Percentiles rank a stretch among this genome's conserved stretches.
phyloP scores from a whole-genome alignment of 1,140 invertebrate genomes.

The Ctenoplectra terminalis region DNA sequence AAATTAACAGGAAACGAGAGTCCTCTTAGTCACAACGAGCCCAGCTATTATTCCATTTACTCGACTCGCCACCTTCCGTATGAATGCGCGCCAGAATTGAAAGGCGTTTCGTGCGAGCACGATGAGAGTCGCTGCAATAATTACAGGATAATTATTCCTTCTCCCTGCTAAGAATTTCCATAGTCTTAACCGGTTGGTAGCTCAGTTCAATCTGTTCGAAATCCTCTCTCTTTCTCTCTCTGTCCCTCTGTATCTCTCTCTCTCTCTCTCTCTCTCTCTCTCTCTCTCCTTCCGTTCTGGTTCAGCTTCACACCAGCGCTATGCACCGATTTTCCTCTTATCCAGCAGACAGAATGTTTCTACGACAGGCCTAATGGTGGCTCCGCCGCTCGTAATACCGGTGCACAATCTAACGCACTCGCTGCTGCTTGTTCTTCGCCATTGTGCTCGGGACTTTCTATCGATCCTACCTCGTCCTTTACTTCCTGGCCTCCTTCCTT shows the following conservation, averaged over 20 bases:
- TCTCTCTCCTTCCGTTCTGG: neutral
- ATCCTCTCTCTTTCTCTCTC: too few species aligned
- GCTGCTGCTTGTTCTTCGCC: conserved; percentile 57
- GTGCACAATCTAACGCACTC: conserved; percentile 70
- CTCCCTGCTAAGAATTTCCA: conserved; percentile 54
- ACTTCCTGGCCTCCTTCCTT: neutral
- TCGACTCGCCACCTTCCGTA: conserved; percentile 22
- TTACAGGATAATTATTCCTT: conserved; percentile 67
- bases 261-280: neutral
- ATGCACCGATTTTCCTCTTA: conserved; percentile 30
- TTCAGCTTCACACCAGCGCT: neutral
- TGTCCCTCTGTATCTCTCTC: neutral
- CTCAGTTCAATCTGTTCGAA: conserved; percentile 12
- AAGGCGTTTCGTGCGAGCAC: conserved; percentile 21
- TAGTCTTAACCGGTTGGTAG: conserved; percentile 35
- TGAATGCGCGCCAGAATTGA: conserved; percentile 18
- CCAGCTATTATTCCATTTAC: conserved; percentile 43
- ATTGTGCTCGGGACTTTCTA: conserved; percentile 71
- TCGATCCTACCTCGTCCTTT: conserved; percentile 64
- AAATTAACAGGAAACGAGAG: conserved; percentile 43
- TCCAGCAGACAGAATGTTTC: conserved; percentile 61
- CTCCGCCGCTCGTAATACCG: conserved; percentile 64
- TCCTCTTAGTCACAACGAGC: neutral
- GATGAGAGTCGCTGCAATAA: conserved; percentile 52
- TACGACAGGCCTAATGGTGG: conserved; percentile 65